Evolutionary conservation across 2,888 invertebrate species (phyloP).

Genomic region (Patella depressa): DNA sequence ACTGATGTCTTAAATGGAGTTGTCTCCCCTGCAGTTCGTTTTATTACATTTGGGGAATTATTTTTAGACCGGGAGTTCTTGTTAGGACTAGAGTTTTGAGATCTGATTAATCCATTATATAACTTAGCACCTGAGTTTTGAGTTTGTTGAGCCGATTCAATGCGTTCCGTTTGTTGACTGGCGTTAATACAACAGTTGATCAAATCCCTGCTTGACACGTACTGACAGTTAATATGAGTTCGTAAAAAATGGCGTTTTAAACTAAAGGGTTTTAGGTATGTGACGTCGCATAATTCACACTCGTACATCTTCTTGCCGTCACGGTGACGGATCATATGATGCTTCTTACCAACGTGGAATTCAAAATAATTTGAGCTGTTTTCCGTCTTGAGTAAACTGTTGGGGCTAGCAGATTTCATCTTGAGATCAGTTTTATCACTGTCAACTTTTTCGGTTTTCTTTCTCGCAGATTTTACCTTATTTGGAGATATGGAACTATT

Average conservation of each 20-base stretch:
- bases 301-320: conserved; percentile 73
- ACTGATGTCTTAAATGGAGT: too few species aligned
- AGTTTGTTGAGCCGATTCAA: neutral
- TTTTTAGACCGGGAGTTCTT: too few species aligned
- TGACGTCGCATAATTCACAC: conserved; percentile 74
- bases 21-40: neutral
- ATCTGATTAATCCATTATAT: neutral
- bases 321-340: conserved; percentile 8
- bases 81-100: neutral
- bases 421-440: neutral
- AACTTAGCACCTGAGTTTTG: neutral
- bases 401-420: neutral
- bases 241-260: conserved; percentile 74
- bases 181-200: conserved; percentile 71
- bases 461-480: neutral
- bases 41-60: neutral
- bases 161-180: conserved; percentile 26
- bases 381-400: neutral
- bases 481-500: too few species aligned
- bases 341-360: neutral
- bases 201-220: conserved; percentile 71
- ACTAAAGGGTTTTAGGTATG: conserved; percentile 73
- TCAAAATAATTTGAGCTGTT: neutral
- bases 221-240: conserved; percentile 73
- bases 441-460: neutral